phyloP scores from a whole-genome alignment of 2,113 vertebrate genomes.

The Campylorhamphus procurvoides region DNA sequence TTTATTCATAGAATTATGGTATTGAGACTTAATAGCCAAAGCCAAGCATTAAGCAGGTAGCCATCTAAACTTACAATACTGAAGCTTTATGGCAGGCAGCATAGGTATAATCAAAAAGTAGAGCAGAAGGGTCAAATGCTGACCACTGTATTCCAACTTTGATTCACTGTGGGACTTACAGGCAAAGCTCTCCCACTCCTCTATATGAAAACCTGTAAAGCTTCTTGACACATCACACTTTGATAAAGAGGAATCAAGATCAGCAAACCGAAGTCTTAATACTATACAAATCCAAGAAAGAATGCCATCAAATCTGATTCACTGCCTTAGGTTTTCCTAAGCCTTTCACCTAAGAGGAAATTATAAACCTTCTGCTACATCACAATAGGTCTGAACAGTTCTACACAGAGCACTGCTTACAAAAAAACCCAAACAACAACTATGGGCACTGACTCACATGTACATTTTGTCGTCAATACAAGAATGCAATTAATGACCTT shows the following conservation, averaged over 20 bases:
- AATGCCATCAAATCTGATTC: background rate
- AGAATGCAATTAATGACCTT: background rate
- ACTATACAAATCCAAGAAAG: background rate
- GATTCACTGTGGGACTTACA: background rate
- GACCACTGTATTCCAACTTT: background rate
- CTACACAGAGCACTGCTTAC: background rate
- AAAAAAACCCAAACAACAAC: background rate
- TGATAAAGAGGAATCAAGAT: background rate
- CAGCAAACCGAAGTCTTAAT: background rate
- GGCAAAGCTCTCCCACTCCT: background rate
- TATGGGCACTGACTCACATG: background rate
- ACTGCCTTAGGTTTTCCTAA: background rate
- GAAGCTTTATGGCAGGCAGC: background rate
- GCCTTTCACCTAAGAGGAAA: background rate
- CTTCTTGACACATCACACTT: background rate
- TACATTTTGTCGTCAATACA: background rate
- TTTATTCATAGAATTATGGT: background rate
- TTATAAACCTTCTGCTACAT: background rate
- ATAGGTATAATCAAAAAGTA: background rate
- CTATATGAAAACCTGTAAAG: background rate
- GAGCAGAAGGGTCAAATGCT: background rate
- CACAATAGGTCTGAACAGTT: background rate
- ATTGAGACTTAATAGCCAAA: background rate
- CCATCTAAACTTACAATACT: background rate
- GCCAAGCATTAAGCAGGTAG: background rate